Conservation (phyloP, 2,888 invertebrate genomes). For the Heliconius erato region DNA sequence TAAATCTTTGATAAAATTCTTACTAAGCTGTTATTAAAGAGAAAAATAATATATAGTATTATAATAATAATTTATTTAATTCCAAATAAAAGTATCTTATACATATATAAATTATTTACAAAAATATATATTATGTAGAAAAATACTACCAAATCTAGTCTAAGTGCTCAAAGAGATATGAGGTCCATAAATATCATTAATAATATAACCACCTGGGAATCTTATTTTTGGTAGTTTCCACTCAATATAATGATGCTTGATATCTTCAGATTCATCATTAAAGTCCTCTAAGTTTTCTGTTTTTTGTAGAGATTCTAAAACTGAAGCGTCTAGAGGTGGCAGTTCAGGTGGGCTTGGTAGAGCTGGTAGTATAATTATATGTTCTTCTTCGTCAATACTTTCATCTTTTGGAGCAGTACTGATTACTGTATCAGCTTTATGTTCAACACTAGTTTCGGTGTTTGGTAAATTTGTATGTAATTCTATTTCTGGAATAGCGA, state of each 20-base stretch:
- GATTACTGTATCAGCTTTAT: neutral
- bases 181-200: slow-evolving; percentile 1
- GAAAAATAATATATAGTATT: neutral
- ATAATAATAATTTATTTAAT: neutral
- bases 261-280: neutral
- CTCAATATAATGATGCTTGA: neutral
- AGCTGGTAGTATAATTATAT: neutral
- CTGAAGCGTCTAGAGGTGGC: neutral
- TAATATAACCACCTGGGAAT: slow-evolving; percentile 14
- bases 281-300: neutral
- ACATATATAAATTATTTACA: neutral
- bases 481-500: neutral
- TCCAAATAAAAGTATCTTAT: neutral
- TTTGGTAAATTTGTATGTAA: slow-evolving; percentile 8
- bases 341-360: neutral
- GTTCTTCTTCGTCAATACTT: neutral
- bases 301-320: neutral
- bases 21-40: too few species aligned
- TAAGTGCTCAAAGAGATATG: neutral
- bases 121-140: neutral
- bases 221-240: slow-evolving; percentile 13
- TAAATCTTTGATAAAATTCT: too few species aligned
- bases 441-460: neutral
- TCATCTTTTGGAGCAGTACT: neutral
- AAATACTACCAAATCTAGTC: too few species aligned